Conservation (phyloP, 2,113 vertebrate species). For the Eubucco bourcierii region DNA sequence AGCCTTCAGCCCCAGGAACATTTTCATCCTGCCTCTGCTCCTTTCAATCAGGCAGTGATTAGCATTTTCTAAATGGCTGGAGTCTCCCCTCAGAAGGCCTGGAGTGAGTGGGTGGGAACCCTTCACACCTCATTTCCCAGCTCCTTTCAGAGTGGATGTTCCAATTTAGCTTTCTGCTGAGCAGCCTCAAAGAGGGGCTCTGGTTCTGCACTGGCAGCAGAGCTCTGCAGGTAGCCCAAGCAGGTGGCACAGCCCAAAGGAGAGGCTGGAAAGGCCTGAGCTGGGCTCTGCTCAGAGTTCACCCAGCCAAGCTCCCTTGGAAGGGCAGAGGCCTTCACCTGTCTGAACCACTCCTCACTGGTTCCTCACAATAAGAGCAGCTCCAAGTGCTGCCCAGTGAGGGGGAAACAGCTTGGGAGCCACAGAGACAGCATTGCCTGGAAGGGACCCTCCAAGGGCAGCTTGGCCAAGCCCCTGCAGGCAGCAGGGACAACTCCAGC, state of each 20-base stretch:
- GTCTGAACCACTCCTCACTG: not conserved
- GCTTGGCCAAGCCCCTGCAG: no score
- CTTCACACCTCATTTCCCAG: conserved; percentile 44
- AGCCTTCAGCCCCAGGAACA: not conserved
- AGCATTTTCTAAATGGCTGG: conserved; percentile 35
- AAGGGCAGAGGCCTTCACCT: not conserved
- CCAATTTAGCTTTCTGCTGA: conserved; percentile 41
- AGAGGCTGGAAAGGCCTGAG: not conserved
- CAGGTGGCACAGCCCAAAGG: not conserved
- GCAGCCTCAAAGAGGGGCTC: not conserved
- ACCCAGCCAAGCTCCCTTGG: not conserved
- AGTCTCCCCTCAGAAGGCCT: conserved; percentile 18
- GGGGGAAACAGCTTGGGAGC: not conserved
- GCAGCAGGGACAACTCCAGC: no score
- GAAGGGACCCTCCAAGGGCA: no score
- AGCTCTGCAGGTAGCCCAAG: conserved; percentile 31
- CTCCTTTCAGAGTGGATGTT: conserved; percentile 19
- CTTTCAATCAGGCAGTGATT: conserved; percentile 43
- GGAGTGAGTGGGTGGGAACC: not conserved
- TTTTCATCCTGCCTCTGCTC: conserved; percentile 22
- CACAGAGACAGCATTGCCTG: no score
- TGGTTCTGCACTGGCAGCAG: not conserved
- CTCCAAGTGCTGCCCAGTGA: not conserved
- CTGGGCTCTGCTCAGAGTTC: not conserved
- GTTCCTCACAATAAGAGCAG: not conserved